phyloP scores from a whole-genome alignment of 2,888 invertebrate genomes.

The Eutolmus rufibarbis region DNA sequence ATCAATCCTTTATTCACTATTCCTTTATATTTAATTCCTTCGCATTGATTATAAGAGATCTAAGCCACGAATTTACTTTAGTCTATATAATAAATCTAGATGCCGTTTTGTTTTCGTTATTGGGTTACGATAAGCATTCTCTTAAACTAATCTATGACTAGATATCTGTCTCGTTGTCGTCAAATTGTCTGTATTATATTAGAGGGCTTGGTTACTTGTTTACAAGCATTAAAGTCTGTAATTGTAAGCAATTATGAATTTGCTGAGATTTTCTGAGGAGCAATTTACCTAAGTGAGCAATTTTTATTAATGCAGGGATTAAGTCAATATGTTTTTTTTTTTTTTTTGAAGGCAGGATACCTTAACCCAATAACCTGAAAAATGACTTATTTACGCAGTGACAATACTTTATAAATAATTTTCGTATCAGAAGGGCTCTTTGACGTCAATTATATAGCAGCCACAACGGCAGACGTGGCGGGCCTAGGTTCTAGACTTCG shows the following conservation, averaged over 20 bases:
- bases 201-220: too few species aligned
- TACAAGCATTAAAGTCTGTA: too few species aligned
- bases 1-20: too few species aligned
- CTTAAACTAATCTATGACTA: too few species aligned
- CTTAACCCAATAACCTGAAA: neutral
- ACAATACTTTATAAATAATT: neutral
- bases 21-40: too few species aligned
- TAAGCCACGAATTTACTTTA: too few species aligned
- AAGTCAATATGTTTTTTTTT: neutral
- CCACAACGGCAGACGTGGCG: neutral
- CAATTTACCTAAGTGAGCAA: neutral
- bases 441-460: neutral
- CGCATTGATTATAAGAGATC: too few species aligned
- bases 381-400: neutral
- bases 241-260: neutral
- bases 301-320: neutral
- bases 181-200: too few species aligned
- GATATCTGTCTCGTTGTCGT: too few species aligned
- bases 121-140: too few species aligned
- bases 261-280: neutral
- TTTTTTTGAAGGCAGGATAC: neutral
- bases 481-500: neutral
- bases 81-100: too few species aligned
- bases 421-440: neutral
- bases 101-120: too few species aligned